Evolutionary conservation across 1,140 invertebrate species (phyloP).

Genomic region (Anadara kagoshimensis): DNA sequence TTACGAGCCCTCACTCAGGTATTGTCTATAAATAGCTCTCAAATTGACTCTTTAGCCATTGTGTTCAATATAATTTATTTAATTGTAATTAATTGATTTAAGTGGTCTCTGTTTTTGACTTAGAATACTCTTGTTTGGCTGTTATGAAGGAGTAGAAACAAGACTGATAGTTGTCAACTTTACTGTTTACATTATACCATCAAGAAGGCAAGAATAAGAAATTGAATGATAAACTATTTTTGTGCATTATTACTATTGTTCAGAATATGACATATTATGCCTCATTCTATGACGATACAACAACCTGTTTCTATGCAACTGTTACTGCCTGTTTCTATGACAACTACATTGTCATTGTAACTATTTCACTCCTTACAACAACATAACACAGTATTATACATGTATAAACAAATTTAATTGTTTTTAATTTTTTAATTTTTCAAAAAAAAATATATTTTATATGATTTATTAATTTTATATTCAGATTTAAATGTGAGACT

Average conservation of each 20-base stretch:
- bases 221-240: too few relatives aligned
- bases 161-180: too few relatives aligned
- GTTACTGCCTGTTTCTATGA: too few relatives aligned
- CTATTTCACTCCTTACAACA: too few relatives aligned
- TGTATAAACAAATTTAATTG: too few relatives aligned
- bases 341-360: too few relatives aligned
- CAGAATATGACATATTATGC: neutral
- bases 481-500: conserved; percentile 65
- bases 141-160: too few relatives aligned
- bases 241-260: neutral
- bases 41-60: neutral
- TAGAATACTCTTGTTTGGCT: too few relatives aligned
- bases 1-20: conserved; percentile 63
- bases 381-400: too few relatives aligned
- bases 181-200: too few relatives aligned
- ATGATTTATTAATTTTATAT: conserved; percentile 2
- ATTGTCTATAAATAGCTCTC: neutral
- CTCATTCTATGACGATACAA: neutral
- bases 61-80: too few relatives aligned
- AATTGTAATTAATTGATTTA: neutral
- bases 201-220: too few relatives aligned
- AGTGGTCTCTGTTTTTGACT: neutral
- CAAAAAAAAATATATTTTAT: neutral
- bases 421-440: neutral
- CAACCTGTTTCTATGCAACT: neutral